These are phyloP conservation scores for Oxycera nigricornis DNA, from an alignment of 2,888 invertebrate species.

Conservation along the genomic window DNA sequence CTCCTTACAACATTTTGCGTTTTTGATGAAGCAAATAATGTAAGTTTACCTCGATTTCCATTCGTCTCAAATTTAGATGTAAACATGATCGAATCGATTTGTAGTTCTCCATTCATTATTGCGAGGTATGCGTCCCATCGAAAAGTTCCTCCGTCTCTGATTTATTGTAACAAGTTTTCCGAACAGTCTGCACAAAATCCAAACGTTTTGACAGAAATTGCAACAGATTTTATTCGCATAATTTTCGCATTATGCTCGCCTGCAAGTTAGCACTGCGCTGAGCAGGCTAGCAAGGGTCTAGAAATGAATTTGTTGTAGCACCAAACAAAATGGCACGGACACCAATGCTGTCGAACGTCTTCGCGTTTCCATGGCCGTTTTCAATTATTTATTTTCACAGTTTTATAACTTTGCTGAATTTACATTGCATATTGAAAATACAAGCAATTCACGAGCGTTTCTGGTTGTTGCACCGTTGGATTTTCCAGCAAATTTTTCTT, in stretches of 20 bases:
- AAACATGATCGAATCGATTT: too few species aligned
- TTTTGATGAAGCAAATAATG: too few species aligned
- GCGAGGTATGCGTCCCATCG: too few species aligned
- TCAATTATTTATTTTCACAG: conserved; percentile 38
- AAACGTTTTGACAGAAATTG: conserved; percentile 18
- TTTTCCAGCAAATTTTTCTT: background rate
- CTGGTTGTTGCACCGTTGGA: background rate
- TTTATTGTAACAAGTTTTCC: too few species aligned
- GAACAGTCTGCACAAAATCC: too few species aligned
- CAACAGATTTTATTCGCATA: conserved; percentile 37
- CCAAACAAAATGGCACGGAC: background rate
- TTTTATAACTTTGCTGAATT: conserved; percentile 21
- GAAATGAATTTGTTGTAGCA: conserved; percentile 16
- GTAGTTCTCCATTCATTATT: too few species aligned
- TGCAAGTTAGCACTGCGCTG: conserved; percentile 1
- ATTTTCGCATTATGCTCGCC: conserved; percentile 37
- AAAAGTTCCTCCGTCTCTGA: too few species aligned
- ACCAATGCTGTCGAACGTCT: background rate
- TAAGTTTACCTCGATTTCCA: too few species aligned
- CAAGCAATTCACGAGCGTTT: background rate
- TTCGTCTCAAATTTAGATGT: too few species aligned
- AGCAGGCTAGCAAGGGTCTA: background rate
- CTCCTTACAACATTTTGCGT: too few species aligned
- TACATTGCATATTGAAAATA: conserved; percentile 25
- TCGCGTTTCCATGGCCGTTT: background rate